These are phyloP conservation scores for Bovichtus variegatus DNA, from an alignment of 2,797 vertebrate genomes.

Conservation along the genomic window DNA sequence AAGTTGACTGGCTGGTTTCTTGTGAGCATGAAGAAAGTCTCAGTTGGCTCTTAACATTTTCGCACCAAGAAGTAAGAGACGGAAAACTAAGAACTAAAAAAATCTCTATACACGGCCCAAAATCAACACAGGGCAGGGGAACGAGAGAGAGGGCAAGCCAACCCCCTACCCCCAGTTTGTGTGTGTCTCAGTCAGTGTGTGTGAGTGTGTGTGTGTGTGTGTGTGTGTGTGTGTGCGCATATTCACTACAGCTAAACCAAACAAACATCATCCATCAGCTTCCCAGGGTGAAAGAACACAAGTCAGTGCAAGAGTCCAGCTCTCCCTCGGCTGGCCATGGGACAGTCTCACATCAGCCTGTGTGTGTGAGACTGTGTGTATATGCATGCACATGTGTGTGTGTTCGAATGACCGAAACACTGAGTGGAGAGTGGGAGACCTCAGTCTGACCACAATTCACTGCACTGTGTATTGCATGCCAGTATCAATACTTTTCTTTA, in stretches of 20 bases:
- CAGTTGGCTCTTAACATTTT: slow-evolving; percentile 60
- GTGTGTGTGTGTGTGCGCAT: slow-evolving; percentile 27
- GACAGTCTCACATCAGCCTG: slow-evolving; percentile 53
- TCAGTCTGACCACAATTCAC: slow-evolving; percentile 57
- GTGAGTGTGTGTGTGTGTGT: slow-evolving; percentile 23
- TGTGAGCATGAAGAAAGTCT: slow-evolving; percentile 65
- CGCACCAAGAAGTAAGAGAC: slow-evolving; percentile 61
- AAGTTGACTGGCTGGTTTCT: slow-evolving; percentile 60
- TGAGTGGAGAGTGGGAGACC: slow-evolving; percentile 43
- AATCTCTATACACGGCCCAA: slow-evolving; percentile 71
- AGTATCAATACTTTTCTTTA: slow-evolving; percentile 59
- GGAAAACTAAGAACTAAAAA: slow-evolving; percentile 69
- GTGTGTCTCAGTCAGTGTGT: slow-evolving; percentile 59
- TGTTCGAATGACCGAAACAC: slow-evolving; percentile 30
- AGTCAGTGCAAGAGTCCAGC: slow-evolving; percentile 74
- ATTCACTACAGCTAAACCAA: slow-evolving; percentile 76
- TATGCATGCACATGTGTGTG: slow-evolving; percentile 8
- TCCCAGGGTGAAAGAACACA: slow-evolving; percentile 78
- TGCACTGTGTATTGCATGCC: slow-evolving; percentile 55
- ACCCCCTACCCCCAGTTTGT: slow-evolving; percentile 57
- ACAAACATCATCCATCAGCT: slow-evolving; percentile 84
- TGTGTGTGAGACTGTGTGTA: neutral
- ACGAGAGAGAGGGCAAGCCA: slow-evolving; percentile 71
- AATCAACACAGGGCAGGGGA: slow-evolving; percentile 74
- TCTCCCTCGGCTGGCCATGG: slow-evolving; percentile 56